Evolutionary conservation across 2,113 vertebrate species (phyloP), one percentile per base, ranked within the genome.

Genomic region (Asarcornis scutulata): DNA sequence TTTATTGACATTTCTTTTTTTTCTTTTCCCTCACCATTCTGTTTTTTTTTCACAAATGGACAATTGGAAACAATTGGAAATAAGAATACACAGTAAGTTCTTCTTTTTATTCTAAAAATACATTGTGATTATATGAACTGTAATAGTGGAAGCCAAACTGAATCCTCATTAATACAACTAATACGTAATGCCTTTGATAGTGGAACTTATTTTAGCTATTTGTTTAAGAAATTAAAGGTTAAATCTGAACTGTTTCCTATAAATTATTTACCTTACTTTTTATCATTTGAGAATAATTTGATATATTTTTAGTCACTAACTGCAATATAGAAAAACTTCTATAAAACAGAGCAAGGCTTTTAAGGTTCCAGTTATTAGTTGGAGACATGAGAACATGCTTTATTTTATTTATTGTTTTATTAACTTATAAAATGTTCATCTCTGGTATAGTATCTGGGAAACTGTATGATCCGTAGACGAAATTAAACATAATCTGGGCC

Each of bases 11-110:
- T 95, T 90, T 96, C 89, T 91, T 92, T 95, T 95, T 94, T 95
- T 73, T 83, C 55, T 74, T 89, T 89, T 80, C 62, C 34, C 69
- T 74, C 67, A 27, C 71, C 23, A 6, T 83, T 62, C 34, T 21
- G 78, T 77, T 71, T 83, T 80, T 78, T 80, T 78, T 88, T 91
- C 86, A 74, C 94, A 95, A 88, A 95, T 95, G 96, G 86, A 88
- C 97, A 89, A 84, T 53, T 95, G 95, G 95, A 80, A 93, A 88
- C 97, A 90, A 86, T 50, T 95, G 95, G 95, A 80, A 93, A 93
- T 91, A 97, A 99, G 99, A 99, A 98, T 99, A 99, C 92, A 99
- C 99, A 78, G 99, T 99, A 98, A 99, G 99, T 99, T 96, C 73
- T 93, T 83, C 60, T 95, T 97, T 95, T 93, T 95, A 86, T 93